These are phyloP conservation scores for Hydrophis major DNA, from an alignment of 2,797 vertebrate species.

Conservation along the genomic window DNA sequence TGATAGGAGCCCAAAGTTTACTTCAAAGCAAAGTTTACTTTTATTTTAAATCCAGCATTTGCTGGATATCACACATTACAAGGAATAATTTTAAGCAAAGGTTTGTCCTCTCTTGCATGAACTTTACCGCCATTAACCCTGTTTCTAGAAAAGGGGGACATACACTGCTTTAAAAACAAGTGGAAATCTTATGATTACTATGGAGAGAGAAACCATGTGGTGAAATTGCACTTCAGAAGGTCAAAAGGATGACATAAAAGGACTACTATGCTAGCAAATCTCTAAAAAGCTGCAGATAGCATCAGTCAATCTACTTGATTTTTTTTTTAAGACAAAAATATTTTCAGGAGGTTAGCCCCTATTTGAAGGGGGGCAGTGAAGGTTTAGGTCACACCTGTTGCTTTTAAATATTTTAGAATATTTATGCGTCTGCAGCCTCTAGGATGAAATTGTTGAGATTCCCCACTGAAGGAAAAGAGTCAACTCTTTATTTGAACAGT, in stretches of 20 bases:
- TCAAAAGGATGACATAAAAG: not conserved
- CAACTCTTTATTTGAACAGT: slow-evolving; percentile 66
- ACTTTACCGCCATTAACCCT: not conserved
- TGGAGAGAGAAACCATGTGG: not conserved
- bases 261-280: slow-evolving; percentile 9
- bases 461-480: slow-evolving; percentile 23
- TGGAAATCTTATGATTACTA: not conserved
- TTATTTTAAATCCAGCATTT: not conserved
- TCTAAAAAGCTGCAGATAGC: slow-evolving; percentile 9
- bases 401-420: slow-evolving; percentile 23
- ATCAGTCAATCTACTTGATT: slow-evolving; percentile 17
- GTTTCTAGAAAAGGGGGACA: not conserved
- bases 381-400: slow-evolving; percentile 66
- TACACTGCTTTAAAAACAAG: not conserved
- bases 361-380: slow-evolving; percentile 24
- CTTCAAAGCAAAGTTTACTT: not conserved
- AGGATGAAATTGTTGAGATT: slow-evolving; percentile 44
- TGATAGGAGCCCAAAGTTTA: not conserved
- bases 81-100: not conserved
- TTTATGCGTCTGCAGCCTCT: slow-evolving; percentile 55
- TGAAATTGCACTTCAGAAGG: not conserved
- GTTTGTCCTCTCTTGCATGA: not conserved
- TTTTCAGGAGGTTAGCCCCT: not conserved
- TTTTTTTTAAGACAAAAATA: slow-evolving; percentile 9
- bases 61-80: not conserved